Percentiles rank a stretch among this genome's conserved stretches.
Conservation (phyloP, 1,140 invertebrate species). For the Heliconius nattereri region DNA sequence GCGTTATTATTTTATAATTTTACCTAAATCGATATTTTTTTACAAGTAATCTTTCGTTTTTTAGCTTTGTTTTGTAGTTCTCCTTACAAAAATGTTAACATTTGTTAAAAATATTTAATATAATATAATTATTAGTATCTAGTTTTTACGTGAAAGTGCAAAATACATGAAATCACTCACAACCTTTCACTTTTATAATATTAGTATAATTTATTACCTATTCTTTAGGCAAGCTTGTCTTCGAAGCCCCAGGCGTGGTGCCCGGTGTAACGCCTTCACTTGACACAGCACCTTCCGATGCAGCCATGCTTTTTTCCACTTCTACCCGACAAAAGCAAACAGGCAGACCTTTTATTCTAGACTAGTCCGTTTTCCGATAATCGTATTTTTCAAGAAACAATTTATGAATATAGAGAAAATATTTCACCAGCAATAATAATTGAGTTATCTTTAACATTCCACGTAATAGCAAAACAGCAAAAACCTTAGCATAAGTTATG, state of each 20-base stretch:
- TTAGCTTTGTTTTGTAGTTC: too few relatives aligned
- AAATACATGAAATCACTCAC: too few relatives aligned
- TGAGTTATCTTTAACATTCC: too few relatives aligned
- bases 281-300: constrained; percentile 19
- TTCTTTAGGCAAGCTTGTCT: constrained; percentile 43
- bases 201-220: constrained; percentile 30
- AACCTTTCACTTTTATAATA: too few relatives aligned
- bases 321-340: constrained; percentile 47
- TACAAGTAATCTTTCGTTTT: too few relatives aligned
- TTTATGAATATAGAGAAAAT: background rate
- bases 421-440: background rate
- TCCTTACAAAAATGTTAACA: too few relatives aligned
- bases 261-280: constrained; percentile 30
- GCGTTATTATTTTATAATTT: too few relatives aligned
- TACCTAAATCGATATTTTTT: too few relatives aligned
- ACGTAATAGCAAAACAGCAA: background rate
- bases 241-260: constrained; percentile 45
- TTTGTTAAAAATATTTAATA: too few relatives aligned
- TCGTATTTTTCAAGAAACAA: background rate
- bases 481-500: background rate
- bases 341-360: background rate
- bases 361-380: background rate
- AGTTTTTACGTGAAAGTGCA: too few relatives aligned
- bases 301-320: constrained; percentile 52
- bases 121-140: too few relatives aligned